Evolutionary conservation across 2,797 vertebrate species (phyloP), one percentile per base, ranked within the genome.

Genomic region (Sebastes minor): DNA sequence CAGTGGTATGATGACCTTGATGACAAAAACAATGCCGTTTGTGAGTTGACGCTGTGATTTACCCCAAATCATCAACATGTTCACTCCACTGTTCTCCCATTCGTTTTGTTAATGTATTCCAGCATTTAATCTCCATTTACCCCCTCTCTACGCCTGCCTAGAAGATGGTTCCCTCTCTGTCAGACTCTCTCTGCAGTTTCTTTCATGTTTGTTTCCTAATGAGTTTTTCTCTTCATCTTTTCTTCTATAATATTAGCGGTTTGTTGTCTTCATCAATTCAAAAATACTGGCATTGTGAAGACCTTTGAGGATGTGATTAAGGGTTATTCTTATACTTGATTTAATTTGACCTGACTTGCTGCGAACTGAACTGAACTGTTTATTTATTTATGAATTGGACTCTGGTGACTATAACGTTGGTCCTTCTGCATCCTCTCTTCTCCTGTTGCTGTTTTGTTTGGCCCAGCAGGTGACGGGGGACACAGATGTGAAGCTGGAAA

Each of bases 101-200:
- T 72, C 56, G 22, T 62, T 77, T 57, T 66, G 16, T 71, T 71
- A 71, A 82, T 73, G 56, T 71, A 71, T 74, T 70, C 25, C 30
- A 62, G 52, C 71, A 82, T 82, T 78, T 78, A 70, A 86, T 80
- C 70, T 71, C 46, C 64, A 75, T 88, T 89, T 78, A 82, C 68
- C 67, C 60, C 80, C 74, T 78, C 70, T 76, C 46, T 22, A 68
- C 9, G 56, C 53, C 46, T 72, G 71, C 38, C 71, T 74, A 49
- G 55, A 72, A 68, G 46, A 84, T 76, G 55, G 13, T 59, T 74
- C 53, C 67, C 28, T 67, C 53, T 33, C 23, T 79, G 64, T 79
- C 65, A 78, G 60, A 72, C 27, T 32, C 12, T 53, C 49, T 80
- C 35, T 73, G 71, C 77, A 75, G 20, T 83, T 86, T 69, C 49